These are phyloP conservation scores for Leucopsar rothschildi DNA, from an alignment of 2,113 vertebrate genomes.

Conservation along the genomic window DNA sequence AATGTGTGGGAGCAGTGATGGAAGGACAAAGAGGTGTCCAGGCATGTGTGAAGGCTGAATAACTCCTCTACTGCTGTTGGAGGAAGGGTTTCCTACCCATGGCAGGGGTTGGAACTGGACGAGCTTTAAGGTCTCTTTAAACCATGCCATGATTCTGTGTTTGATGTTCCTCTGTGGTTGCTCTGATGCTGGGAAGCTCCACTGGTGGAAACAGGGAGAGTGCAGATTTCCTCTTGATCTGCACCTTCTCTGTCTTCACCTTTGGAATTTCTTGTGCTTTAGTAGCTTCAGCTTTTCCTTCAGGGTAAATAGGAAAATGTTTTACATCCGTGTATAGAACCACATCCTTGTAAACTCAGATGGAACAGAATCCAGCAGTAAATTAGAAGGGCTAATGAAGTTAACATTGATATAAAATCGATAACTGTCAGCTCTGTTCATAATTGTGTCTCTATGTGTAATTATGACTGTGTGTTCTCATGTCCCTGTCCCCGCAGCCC, in stretches of 20 bases:
- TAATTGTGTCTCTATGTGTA: neutral
- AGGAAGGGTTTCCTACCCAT: neutral
- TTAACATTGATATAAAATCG: neutral
- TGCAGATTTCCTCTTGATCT: neutral
- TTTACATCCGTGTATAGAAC: neutral
- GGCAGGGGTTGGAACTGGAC: neutral
- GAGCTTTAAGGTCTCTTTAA: neutral
- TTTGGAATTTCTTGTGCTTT: neutral
- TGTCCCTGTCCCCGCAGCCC: too few species aligned
- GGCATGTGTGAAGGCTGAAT: rapidly evolving
- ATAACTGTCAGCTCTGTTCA: neutral
- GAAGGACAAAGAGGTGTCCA: neutral
- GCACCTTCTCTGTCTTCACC: neutral
- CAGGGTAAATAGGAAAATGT: neutral
- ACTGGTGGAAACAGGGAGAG: neutral
- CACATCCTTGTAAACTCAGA: neutral
- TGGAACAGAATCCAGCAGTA: neutral
- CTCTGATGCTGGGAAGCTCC: neutral
- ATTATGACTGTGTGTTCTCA: neutral
- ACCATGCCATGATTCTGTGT: neutral
- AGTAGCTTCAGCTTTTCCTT: neutral
- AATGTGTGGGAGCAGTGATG: neutral
- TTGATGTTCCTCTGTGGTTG: neutral
- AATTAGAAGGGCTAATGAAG: neutral
- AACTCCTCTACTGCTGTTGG: neutral